Evolutionary conservation across 1,140 invertebrate species (phyloP), one percentile per base, ranked within the genome.

Genomic region (Magallana ariakensis): DNA sequence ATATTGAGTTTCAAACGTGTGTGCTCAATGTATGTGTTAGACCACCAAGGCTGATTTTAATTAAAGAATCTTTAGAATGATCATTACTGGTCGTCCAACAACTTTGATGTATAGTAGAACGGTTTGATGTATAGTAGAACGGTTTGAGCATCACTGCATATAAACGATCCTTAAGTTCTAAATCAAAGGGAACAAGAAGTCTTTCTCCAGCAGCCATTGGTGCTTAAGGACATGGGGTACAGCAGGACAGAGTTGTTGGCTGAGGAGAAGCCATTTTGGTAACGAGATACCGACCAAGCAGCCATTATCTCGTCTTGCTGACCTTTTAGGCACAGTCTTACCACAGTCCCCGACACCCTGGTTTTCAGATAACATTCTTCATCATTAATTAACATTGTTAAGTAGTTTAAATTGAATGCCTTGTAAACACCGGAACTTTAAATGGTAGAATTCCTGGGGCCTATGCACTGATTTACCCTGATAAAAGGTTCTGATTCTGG

Each of bases 321-420:
- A 75, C 66, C 66, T 75, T 75, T 75, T 26, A 75, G 66, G 9
- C 66, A 75, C 66, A 75, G 15, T 19, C 22, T 75, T 75, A 75
- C 66, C 66, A 75, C 22, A 75, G 66, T 46, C 22, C 22, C 22
- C 22, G 13, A 75, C 66, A 75, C 66, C 66, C 33, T 75, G 26
- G 66, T 75, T 75, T 11, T 33, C 22, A 75, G 66, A 75, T 75
- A 75, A 75, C 19, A 75, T 75, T 75, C 66, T 75, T 75, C 66
- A 22, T 75, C 66, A 75, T 75, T 75, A 75, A 75, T 75, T 75
- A 75, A 75, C 22, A 75, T 75, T 75, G 66, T 75, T 46, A 75
- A 75, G 66, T 75, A 75, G 66, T 75, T 26, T 19, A 19, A 75
- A 75, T 75, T 75, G 66, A 75, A 75, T 75, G 66, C 66, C 66